Evolutionary conservation across 2,113 vertebrate genomes (phyloP).

Genomic region (Butastur rufipennis): DNA sequence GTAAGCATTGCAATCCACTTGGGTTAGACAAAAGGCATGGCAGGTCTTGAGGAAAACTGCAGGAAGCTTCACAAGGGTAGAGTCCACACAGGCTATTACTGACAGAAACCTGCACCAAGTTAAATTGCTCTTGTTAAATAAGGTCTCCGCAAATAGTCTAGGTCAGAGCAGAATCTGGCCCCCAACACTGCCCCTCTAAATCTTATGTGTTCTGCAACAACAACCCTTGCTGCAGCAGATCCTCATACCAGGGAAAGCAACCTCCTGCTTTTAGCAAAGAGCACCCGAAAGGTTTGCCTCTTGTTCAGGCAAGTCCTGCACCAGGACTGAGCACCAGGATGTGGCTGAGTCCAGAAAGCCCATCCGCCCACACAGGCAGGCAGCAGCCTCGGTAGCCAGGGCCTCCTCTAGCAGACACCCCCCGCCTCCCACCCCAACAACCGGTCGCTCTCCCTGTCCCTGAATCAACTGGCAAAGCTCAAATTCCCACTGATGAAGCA

Average conservation of each 20-base stretch:
- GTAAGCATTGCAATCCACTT: background rate
- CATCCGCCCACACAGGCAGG: background rate
- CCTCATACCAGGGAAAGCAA: background rate
- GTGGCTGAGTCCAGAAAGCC: background rate
- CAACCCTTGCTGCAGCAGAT: background rate
- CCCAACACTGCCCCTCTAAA: background rate
- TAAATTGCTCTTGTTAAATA: background rate
- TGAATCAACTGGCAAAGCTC: background rate
- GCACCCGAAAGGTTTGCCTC: background rate
- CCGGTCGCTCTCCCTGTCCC: background rate
- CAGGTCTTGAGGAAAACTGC: background rate
- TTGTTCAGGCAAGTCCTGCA: accelerated
- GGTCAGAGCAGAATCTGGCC: background rate
- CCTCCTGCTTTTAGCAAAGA: background rate
- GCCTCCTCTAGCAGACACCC: background rate
- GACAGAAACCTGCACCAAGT: background rate
- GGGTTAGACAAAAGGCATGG: background rate
- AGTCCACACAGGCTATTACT: background rate
- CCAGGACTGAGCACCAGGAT: background rate
- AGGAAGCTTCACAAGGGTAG: background rate
- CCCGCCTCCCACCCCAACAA: accelerated
- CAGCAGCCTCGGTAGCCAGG: background rate
- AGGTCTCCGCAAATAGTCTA: background rate
- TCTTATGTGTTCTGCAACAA: background rate
- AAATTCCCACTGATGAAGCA: background rate